Conservation (phyloP, 2,888 invertebrate genomes). For the Kryphioiulus occultus region DNA sequence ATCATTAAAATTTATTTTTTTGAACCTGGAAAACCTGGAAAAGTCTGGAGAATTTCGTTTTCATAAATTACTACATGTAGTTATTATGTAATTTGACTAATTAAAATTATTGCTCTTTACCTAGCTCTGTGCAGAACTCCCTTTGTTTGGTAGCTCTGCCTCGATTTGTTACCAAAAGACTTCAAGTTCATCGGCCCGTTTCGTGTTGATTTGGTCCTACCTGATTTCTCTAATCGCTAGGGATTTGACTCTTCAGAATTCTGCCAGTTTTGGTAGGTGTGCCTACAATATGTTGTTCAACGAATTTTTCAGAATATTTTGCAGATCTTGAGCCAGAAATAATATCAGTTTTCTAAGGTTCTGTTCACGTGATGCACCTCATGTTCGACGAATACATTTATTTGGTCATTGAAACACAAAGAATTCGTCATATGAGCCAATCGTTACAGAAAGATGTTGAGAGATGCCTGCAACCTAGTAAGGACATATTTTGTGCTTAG, state of each 20-base stretch:
- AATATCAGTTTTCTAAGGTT: slow-evolving; percentile 58
- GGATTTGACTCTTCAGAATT: slow-evolving; percentile 50
- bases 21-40: too few species aligned
- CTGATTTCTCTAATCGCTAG: slow-evolving; percentile 47
- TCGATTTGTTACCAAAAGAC: not conserved
- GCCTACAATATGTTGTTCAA: not conserved
- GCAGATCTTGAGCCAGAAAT: not conserved
- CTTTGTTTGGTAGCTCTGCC: not conserved
- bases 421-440: not conserved
- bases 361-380: slow-evolving; percentile 64
- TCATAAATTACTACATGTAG: too few species aligned
- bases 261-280: slow-evolving; percentile 50
- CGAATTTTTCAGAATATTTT: not conserved
- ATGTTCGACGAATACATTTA: slow-evolving; percentile 65
- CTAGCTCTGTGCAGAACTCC: not conserved
- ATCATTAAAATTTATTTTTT: too few species aligned
- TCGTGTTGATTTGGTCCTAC: slow-evolving; percentile 48
- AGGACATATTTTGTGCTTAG: not conserved
- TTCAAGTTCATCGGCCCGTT: not conserved
- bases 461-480: not conserved
- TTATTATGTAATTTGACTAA: not conserved
- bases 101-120: slow-evolving; percentile 6
- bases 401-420: slow-evolving; percentile 50
- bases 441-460: not conserved
- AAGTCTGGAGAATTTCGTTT: too few species aligned